Base-by-base conservation (phyloP, 30 jellyfish, hydroid and myxozoan species). In the Clytia hemisphaerica region DNA sequence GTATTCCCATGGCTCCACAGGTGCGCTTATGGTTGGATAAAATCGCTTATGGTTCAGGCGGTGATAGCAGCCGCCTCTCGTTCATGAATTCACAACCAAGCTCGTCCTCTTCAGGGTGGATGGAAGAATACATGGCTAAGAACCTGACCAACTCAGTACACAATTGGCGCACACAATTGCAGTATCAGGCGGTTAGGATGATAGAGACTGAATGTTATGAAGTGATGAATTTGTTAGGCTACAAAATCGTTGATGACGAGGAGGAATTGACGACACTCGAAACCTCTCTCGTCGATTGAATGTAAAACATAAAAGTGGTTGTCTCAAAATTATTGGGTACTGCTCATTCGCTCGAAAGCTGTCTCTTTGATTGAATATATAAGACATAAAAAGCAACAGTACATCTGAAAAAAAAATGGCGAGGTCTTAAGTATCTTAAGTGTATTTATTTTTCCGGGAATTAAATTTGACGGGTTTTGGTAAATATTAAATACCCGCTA, bases 1-100 rank as follows among this genome's bases (percentile, higher is more conserved):
- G 99, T 10, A 83, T 91, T 15, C 99, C 99, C 2, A 93, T 91
- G 21, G 99, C 94, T 14, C 95, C 99, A 21, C 99, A 91, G 53
- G 99, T 91, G 5, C 95, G 99, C n/a, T 82, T 91, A 95, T 91
- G 99, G 99, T 93, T 91, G 42, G 99, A 91, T 64, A 91, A 91
- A 61, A 66, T 91, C 24, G 85, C 99, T 5, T 82, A 91, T 61
- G 93, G 93, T 15, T 51, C 93, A 37, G 81, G 81, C n/a, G 86
- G 72, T 2, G 71, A 82, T 6, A 76, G 94, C 15, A 83, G 89
- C 21, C 71, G 84, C 35, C 85, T 84, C n/a, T n/a, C n/a, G n/a
- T n/a, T n/a, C n/a, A n/a, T n/a, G n/a, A n/a, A n/a, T n/a, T 84
- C 99, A 6, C 99, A 91, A 25, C 57, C 86, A 27, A 79, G 99